Conservation (phyloP, 2,888 invertebrate species). For the Thecophora atra region DNA sequence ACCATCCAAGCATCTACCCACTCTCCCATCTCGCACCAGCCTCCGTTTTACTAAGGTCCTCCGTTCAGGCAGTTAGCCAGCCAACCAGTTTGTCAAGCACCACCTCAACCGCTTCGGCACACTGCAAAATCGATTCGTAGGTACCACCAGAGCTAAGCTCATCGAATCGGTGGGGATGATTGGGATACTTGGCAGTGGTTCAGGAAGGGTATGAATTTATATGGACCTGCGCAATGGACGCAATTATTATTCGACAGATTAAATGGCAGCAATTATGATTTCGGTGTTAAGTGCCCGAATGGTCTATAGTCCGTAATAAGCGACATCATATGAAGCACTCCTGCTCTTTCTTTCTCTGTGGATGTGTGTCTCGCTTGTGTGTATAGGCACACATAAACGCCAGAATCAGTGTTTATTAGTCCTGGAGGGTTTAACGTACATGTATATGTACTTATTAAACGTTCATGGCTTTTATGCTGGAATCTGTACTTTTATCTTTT, state of each 20-base stretch:
- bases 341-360: slow-evolving; percentile 31
- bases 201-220: slow-evolving; percentile 42
- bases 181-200: not conserved
- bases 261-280: slow-evolving; percentile 55
- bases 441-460: too few relatives aligned
- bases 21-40: not conserved
- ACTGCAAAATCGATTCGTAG: not conserved
- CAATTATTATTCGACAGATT: slow-evolving; percentile 46
- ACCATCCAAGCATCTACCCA: not conserved
- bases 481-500: too few relatives aligned
- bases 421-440: too few relatives aligned
- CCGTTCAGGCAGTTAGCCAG: not conserved
- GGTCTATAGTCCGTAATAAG: slow-evolving; percentile 1
- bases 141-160: not conserved
- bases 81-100: not conserved
- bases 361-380: not conserved
- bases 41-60: not conserved
- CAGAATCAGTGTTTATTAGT: not conserved
- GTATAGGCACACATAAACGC: not conserved
- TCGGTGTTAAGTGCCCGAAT: slow-evolving; percentile 30
- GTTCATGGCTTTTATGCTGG: too few relatives aligned
- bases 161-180: not conserved
- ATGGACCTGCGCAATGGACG: slow-evolving; percentile 42
- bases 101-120: not conserved
- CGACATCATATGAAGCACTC: slow-evolving; percentile 34